phyloP scores from a whole-genome alignment of 92 coral and sea anemone species.

The Diadumene lineata region DNA sequence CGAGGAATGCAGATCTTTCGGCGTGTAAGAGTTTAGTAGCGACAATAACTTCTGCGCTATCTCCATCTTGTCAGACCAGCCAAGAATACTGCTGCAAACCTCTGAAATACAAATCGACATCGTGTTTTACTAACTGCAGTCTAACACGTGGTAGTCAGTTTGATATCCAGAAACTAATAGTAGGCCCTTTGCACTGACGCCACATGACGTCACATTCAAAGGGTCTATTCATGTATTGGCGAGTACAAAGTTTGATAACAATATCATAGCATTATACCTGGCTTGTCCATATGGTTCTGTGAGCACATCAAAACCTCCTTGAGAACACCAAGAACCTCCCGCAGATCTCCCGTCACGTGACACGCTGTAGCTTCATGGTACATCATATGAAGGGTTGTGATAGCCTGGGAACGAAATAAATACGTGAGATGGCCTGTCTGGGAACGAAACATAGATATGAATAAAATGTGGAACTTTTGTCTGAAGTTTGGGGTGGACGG shows the following conservation, averaged over 20 bases:
- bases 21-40: conserved; percentile 92
- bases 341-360: conserved; percentile 98
- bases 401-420: conserved; percentile 59
- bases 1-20: conserved; percentile 79
- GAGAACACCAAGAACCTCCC: conserved; percentile 81
- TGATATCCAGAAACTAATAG: too few species aligned
- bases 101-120: conserved; percentile 47
- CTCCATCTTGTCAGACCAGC: conserved; percentile 93
- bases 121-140: too few species aligned
- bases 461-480: too few species aligned
- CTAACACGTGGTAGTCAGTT: too few species aligned
- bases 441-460: not conserved
- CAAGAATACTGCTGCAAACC: conserved; percentile 84
- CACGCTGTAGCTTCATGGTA: conserved; percentile 99
- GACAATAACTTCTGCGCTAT: conserved; percentile 94
- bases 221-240: too few species aligned
- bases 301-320: conserved; percentile 77
- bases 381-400: conserved; percentile 95
- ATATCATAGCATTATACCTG: conserved; percentile 48
- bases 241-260: too few species aligned
- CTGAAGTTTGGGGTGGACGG: too few species aligned
- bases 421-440: not conserved
- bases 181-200: too few species aligned
- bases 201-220: too few species aligned
- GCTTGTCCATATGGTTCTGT: conserved; percentile 84